Base-by-base conservation (phyloP, 2,113 vertebrate genomes). In the Eurystomus gularis region DNA sequence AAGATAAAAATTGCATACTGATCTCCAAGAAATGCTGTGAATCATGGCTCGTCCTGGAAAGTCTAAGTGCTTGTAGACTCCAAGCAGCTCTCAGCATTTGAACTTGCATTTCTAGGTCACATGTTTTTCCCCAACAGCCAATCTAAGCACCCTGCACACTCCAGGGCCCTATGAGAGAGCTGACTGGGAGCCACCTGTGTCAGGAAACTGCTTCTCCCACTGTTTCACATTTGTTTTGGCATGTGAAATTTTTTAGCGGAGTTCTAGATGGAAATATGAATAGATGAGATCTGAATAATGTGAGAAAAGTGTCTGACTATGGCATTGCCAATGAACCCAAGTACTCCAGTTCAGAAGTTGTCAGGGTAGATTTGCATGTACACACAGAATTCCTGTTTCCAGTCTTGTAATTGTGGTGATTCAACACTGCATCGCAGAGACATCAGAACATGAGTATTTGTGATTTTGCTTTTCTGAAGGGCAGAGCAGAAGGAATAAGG, bases 351-450 rank as follows among this genome's bases (percentile, higher is more conserved):
- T 75, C 11, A 79, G 57, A 91, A 88, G 31, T 40, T 75, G 20
- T 39, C 9, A 6, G 79, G 39, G 25, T 6, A 61, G 14, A 39
- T 44, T 11, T 70, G 11, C 0, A 0, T 2, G 3, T 26, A 29
- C 15, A 46, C 8, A 55, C 6, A 54, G 37, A 82, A 42, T 68
- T 78, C 13, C 29, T 29, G 8, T 55, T 48, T 60, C 33, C 4
- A 1, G 6, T 62, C 21, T 51, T 64, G 23, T 21, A 62, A 46
- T 58, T 78, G 31, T 64, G 19, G 37, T 71, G 13, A 33, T 84
- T 79, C 33, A 54, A 58, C 12, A 57, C 55, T 64, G 6, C 29
- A 44, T 80, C 0, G 0, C 0, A 1, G 40, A 82, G 33, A 44
- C 10, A 17, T 19, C 52, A 52, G 23, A 68, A 40, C 13, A 42